These are phyloP conservation scores for Halichondria panicea DNA, from an alignment of 37 sponge, comb jelly and placozoan genomes.

Conservation along the genomic window DNA sequence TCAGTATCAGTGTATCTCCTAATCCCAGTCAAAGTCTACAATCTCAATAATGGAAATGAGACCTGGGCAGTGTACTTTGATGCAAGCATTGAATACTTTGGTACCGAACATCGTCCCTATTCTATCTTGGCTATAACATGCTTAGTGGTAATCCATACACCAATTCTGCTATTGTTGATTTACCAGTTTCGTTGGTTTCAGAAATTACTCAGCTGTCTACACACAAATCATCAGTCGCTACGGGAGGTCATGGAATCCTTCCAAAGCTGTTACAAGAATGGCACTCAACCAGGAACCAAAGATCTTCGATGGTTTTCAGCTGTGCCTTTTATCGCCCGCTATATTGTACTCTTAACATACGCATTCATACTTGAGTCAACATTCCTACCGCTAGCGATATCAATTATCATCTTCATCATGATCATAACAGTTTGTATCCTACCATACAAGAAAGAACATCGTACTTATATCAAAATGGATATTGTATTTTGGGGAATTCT, in stretches of 20 bases:
- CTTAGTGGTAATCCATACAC: slow-evolving; percentile 27
- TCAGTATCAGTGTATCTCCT: slow-evolving; percentile 28
- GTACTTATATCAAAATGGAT: neutral
- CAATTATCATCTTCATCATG: neutral
- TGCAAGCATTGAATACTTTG: slow-evolving; percentile 23
- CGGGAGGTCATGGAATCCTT: slow-evolving; percentile 37
- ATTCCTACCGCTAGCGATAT: neutral
- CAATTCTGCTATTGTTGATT: slow-evolving; percentile 38
- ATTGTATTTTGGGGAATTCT: neutral
- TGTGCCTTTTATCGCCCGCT: slow-evolving; percentile 31
- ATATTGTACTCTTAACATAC: slow-evolving; percentile 18
- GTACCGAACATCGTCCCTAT: slow-evolving; percentile 20
- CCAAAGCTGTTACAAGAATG: slow-evolving; percentile 63
- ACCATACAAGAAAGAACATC: neutral
- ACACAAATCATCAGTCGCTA: neutral
- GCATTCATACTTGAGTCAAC: neutral
- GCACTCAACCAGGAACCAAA: slow-evolving; percentile 10
- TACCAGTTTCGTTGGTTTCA: slow-evolving; percentile 15
- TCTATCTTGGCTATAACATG: slow-evolving; percentile 9
- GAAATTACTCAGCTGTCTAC: neutral
- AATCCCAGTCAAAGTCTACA: neutral
- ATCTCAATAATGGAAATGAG: neutral
- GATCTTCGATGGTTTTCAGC: slow-evolving; percentile 58
- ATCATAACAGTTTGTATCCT: neutral
- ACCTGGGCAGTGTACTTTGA: slow-evolving; percentile 20